Base-by-base conservation (phyloP, 2,113 vertebrate genomes). In the Alligator mississippiensis region DNA sequence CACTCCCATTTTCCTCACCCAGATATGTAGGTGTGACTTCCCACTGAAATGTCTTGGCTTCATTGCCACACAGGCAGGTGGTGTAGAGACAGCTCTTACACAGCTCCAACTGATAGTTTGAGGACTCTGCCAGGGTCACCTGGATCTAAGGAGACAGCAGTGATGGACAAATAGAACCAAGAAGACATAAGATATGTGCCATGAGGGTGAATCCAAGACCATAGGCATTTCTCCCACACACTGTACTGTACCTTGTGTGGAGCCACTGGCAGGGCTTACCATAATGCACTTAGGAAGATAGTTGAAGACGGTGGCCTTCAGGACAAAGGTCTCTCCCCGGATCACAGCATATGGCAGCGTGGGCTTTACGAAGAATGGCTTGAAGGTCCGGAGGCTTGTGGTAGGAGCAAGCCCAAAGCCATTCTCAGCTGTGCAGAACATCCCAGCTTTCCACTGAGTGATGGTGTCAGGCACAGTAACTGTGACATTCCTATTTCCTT, bases 341-440 rank as follows among this genome's bases (percentile, higher is more conserved):
- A 99, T 94, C 80, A 99, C 98, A 3, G 98, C 98, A 96, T 98
- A 98, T 2, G 99, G 99, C 28, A 99, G 47, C 1, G 97, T 97
- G 38, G 99, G 96, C 5, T 98, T 98, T 87, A 99, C 98, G 28
- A 98, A 97, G 96, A 99, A 99, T 0, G 99, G 99, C 97, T 99
- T 98, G 97, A 98, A 99, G 87, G 97, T 98, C 3, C 93, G 98
- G 38, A 99, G 96, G 9, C 90, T 83, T 1, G 93, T 82, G 63
- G 93, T 70, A 77, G 98, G 97, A 4, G 99, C 97, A 47, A 99
- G 94, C 10, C 98, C 98, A 11, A 99, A 98, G 89, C 99, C 99
- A 2, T 90, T 93, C 4, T 4, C 38, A 30, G 98, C 98, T 70
- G 97, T 97, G 74, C 99, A 99, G 97, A 99, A 98, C 15, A 98